Conservation (phyloP, 2,888 invertebrate genomes). For the Drymonia ruficornis region DNA sequence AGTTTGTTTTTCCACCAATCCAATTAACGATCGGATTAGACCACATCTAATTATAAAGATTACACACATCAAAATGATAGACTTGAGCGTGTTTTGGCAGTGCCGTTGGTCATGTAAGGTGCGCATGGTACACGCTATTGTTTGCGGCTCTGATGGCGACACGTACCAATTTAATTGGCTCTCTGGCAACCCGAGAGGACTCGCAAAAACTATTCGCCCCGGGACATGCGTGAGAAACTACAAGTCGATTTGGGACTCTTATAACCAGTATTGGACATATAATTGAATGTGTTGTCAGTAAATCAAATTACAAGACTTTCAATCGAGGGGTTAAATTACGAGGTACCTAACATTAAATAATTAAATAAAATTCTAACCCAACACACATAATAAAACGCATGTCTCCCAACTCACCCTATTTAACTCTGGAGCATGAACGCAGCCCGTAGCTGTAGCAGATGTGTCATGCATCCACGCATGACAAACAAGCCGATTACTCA, state of each 20-base stretch:
- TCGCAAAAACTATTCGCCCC: slow-evolving; percentile 16
- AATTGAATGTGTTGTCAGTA: background rate
- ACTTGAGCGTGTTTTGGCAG: background rate
- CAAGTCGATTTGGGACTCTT: background rate
- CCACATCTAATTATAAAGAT: slow-evolving; percentile 5
- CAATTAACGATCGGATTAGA: slow-evolving; percentile 3
- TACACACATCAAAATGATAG: background rate
- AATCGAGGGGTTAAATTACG: background rate
- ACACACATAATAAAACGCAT: background rate
- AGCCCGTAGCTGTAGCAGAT: background rate
- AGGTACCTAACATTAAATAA: no score
- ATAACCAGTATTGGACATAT: background rate
- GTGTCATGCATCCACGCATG: background rate
- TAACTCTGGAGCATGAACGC: no score
- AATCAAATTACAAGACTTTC: background rate
- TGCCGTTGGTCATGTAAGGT: background rate
- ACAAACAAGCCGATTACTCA: background rate
- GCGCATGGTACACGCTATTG: slow-evolving; percentile 4
- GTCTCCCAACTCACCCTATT: background rate
- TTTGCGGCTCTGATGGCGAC: slow-evolving; percentile 1
- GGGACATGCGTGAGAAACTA: slow-evolving; percentile 17
- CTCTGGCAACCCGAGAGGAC: slow-evolving; percentile 6
- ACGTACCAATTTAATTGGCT: slow-evolving; percentile 5
- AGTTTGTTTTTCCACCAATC: background rate
- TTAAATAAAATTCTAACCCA: background rate